Evolutionary conservation across 1,140 invertebrate genomes (phyloP).

Genomic region (Drosophila bifasciata): DNA sequence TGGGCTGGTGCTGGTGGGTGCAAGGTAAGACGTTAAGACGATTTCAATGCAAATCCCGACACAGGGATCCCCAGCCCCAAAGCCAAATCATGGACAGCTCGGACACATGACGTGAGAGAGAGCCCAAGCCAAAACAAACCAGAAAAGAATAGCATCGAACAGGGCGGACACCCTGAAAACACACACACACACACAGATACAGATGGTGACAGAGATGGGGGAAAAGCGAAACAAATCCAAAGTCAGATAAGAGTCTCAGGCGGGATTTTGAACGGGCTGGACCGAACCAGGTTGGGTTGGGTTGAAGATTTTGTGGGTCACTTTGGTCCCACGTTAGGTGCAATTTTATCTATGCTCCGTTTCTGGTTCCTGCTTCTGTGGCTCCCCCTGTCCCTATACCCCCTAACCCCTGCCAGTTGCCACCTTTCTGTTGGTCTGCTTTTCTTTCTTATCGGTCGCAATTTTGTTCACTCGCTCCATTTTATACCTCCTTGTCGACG

Average conservation of each 20-base stretch:
- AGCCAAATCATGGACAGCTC: slow-evolving; percentile 26
- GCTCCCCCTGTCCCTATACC: slow-evolving; percentile 4
- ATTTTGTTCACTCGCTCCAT: slow-evolving; percentile 27
- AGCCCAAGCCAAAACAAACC: slow-evolving; percentile 17
- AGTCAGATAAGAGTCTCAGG: slow-evolving; percentile 34
- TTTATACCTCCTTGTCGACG: not conserved
- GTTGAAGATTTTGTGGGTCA: slow-evolving; percentile 22
- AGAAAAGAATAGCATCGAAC: not conserved
- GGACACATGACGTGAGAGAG: slow-evolving; percentile 9
- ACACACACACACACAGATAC: not conserved
- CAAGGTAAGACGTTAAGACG: not conserved
- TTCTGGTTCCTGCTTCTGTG: not conserved
- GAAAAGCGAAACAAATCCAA: slow-evolving; percentile 22
- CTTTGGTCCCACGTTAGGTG: slow-evolving; percentile 17
- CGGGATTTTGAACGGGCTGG: not conserved
- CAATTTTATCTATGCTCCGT: slow-evolving; percentile 27
- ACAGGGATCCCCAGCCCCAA: not conserved
- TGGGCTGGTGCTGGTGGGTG: not conserved
- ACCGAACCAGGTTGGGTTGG: not conserved
- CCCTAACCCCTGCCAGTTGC: not conserved
- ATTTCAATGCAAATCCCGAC: slow-evolving; percentile 27
- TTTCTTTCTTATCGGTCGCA: slow-evolving; percentile 11
- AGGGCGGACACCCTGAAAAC: not conserved
- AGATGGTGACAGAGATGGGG: slow-evolving; percentile 4
- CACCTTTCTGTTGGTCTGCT: not conserved